Evolutionary conservation across 2,797 vertebrate genomes (phyloP).

Genomic region (Peromyscus eremicus): DNA sequence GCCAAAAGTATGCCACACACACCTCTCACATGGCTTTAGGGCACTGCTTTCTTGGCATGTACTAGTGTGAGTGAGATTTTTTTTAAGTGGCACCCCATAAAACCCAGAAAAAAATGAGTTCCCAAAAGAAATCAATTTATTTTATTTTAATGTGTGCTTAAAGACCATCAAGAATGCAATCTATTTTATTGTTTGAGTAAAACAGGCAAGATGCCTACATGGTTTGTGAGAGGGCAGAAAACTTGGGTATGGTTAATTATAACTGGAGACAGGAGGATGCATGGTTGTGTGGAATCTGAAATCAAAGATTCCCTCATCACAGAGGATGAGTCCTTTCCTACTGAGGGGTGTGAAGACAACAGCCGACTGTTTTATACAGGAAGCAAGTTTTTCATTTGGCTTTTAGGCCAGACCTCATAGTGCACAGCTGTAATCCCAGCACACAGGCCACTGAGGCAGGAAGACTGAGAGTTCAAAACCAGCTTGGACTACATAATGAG

Average conservation of each 20-base stretch:
- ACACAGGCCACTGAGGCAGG: background rate
- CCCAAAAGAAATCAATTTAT: slow-evolving; percentile 52
- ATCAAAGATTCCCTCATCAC: background rate
- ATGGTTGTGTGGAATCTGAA: slow-evolving; percentile 25
- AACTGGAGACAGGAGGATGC: background rate
- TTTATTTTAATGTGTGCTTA: slow-evolving; percentile 66
- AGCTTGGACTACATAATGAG: background rate
- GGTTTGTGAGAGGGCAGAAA: background rate
- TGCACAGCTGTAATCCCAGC: background rate
- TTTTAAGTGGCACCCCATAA: slow-evolving; percentile 65
- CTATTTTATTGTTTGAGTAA: slow-evolving; percentile 40
- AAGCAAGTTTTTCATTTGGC: slow-evolving; percentile 4
- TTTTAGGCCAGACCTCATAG: background rate
- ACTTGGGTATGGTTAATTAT: background rate
- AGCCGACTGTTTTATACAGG: background rate
- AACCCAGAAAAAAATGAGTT: slow-evolving; percentile 54
- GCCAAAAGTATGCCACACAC: slow-evolving; percentile 51
- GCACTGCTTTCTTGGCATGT: background rate
- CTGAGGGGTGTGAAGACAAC: background rate
- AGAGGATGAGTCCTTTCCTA: background rate
- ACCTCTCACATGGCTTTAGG: slow-evolving; percentile 27
- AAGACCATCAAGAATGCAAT: slow-evolving; percentile 50
- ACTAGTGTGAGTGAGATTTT: background rate
- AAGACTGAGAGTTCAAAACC: background rate
- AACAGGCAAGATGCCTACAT: background rate